Conservation (phyloP, 2,888 invertebrate genomes). For the Lasioglossum pauxillum region DNA sequence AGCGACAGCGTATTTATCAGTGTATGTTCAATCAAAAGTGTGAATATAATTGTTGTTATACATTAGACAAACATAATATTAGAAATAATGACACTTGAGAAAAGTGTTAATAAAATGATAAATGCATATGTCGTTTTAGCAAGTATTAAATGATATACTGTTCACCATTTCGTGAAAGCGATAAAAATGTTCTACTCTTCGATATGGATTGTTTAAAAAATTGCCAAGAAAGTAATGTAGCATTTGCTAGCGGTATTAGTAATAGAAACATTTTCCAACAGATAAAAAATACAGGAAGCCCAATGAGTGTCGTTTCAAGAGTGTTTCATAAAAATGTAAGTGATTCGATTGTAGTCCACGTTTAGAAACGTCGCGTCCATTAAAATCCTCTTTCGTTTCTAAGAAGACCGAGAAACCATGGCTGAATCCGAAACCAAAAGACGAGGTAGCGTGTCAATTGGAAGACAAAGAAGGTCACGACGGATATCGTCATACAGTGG, state of each 20-base stretch:
- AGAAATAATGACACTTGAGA: too few species aligned
- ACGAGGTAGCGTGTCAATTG: conserved; percentile 79
- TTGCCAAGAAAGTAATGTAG: too few species aligned
- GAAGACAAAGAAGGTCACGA: conserved; percentile 74
- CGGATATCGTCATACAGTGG: conserved; percentile 81
- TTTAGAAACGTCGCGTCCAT: not conserved
- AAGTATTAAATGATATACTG: too few species aligned
- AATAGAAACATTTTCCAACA: conserved; percentile 50
- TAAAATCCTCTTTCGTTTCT: conserved; percentile 65
- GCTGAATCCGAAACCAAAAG: conserved; percentile 80
- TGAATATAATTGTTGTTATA: not conserved
- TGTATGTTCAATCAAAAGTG: not conserved
- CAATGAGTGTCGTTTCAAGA: conserved; percentile 82
- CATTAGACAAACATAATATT: too few species aligned
- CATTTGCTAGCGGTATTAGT: not conserved
- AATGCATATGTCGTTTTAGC: not conserved
- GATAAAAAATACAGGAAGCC: conserved; percentile 82
- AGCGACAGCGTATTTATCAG: too few species aligned
- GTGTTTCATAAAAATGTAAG: conserved; percentile 82
- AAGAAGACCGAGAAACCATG: conserved; percentile 81
- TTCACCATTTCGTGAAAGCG: too few species aligned
- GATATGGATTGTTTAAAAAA: too few species aligned
- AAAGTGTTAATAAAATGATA: not conserved
- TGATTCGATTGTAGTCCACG: conserved; percentile 38
- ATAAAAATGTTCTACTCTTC: too few species aligned